Conservation (phyloP, 2,888 invertebrate genomes). For the Criorhina ranunculi region DNA sequence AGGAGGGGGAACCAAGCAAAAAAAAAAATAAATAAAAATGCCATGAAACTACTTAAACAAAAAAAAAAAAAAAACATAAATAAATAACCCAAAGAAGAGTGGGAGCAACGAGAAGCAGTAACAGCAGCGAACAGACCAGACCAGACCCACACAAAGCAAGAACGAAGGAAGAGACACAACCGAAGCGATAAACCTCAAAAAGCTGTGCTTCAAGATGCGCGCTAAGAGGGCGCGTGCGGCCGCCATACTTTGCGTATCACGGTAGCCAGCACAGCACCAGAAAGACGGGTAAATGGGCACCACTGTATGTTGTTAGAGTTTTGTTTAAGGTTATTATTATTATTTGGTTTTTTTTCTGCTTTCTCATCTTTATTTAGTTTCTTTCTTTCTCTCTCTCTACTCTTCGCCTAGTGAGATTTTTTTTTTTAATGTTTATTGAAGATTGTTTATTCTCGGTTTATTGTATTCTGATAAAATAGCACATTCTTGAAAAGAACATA, state of each 20-base stretch:
- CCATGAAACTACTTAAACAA: slow-evolving; percentile 55
- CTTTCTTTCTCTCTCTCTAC: slow-evolving; percentile 15
- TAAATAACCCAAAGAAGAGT: slow-evolving; percentile 63
- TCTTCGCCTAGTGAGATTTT: slow-evolving; percentile 31
- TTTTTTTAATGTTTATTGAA: slow-evolving; percentile 56
- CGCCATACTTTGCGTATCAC: slow-evolving; percentile 82
- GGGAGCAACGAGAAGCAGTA: slow-evolving; percentile 48
- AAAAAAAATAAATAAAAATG: slow-evolving; percentile 33
- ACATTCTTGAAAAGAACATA: slow-evolving; percentile 13
- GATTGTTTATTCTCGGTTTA: slow-evolving; percentile 62
- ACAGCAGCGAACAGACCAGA: slow-evolving; percentile 27
- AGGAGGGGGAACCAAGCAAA: slow-evolving; percentile 6
- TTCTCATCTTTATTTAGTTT: slow-evolving; percentile 35
- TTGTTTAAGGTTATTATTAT: slow-evolving; percentile 73
- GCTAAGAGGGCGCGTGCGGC: slow-evolving; percentile 78
- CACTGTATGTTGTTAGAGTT: slow-evolving; percentile 69
- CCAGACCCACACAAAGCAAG: slow-evolving; percentile 24
- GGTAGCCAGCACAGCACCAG: slow-evolving; percentile 80
- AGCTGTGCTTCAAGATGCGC: slow-evolving; percentile 69
- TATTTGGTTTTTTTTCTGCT: slow-evolving; percentile 36
- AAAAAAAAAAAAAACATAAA: slow-evolving; percentile 42
- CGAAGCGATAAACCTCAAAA: slow-evolving; percentile 64
- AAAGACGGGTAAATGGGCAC: slow-evolving; percentile 66
- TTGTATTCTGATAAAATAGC: slow-evolving; percentile 61
- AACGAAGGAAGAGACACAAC: slow-evolving; percentile 42